Evolutionary conservation across 2,113 vertebrate genomes (phyloP).

Genomic region (Coptodon rendalli): DNA sequence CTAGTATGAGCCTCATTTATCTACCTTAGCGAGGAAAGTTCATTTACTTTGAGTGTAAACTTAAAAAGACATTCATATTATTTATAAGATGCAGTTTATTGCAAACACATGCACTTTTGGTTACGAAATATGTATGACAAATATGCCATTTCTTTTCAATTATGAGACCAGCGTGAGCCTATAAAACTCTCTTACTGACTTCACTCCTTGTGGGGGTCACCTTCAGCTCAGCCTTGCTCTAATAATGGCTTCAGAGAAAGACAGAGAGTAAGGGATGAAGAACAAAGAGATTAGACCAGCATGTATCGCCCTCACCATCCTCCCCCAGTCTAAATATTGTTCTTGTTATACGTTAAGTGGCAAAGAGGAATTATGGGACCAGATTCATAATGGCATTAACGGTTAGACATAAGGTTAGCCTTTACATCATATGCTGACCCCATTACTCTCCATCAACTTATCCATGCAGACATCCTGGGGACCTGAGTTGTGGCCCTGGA

Average conservation of each 20-base stretch:
- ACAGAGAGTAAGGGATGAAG: constrained; percentile 1
- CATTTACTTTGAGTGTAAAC: constrained; percentile 53
- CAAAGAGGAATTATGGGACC: constrained; percentile 49
- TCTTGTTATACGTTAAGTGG: constrained; percentile 35
- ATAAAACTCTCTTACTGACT: background rate
- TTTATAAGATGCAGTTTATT: constrained; percentile 46
- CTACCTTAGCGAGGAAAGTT: constrained; percentile 16
- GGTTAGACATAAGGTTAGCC: constrained; percentile 65
- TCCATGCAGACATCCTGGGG: constrained; percentile 61
- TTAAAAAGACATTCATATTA: constrained; percentile 26
- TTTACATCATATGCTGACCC: constrained; percentile 70
- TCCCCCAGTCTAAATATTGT: constrained; percentile 32
- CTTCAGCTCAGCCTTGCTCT: constrained; percentile 27
- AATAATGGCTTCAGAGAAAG: constrained; percentile 1
- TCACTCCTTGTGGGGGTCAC: constrained; percentile 26
- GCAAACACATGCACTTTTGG: constrained; percentile 31
- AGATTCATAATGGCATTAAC: constrained; percentile 66
- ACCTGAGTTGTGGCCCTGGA: constrained; percentile 50
- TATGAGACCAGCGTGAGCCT: background rate
- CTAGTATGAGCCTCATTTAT: constrained; percentile 30
- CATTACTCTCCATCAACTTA: constrained; percentile 71
- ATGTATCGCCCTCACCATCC: background rate
- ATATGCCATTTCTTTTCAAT: constrained; percentile 2
- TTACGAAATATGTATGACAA: constrained; percentile 23
- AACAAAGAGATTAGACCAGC: constrained; percentile 41